phyloP scores from a whole-genome alignment of 2,113 vertebrate genomes.

The Apistogramma diplotaenia region DNA sequence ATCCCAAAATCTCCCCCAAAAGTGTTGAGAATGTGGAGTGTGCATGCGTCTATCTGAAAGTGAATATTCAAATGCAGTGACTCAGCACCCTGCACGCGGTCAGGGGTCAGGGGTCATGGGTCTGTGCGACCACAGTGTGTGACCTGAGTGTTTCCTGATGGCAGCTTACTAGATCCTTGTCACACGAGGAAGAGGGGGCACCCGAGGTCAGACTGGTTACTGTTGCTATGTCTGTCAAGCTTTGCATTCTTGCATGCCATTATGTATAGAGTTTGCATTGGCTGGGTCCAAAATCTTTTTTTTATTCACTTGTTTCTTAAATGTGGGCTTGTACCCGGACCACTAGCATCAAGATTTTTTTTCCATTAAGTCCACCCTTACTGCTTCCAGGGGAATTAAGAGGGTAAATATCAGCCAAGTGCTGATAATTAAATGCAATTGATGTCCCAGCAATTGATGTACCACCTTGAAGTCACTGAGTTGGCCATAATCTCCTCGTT shows the following conservation, averaged over 20 bases:
- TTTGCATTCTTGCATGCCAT: not conserved
- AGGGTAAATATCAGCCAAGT: too few species aligned
- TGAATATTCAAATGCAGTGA: conserved; percentile 10
- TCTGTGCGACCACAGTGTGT: not conserved
- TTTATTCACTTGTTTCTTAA: not conserved
- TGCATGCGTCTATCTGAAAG: not conserved
- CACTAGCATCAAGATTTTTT: too few species aligned
- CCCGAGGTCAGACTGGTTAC: not conserved
- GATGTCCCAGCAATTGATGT: too few species aligned
- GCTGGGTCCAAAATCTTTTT: not conserved
- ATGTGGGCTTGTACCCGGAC: accelerated
- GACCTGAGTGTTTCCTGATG: not conserved
- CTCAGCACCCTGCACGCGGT: conserved; percentile 28
- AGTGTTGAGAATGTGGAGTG: not conserved
- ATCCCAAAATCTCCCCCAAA: conserved; percentile 37
- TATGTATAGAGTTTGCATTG: not conserved
- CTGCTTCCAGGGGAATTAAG: too few species aligned
- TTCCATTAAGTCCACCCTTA: too few species aligned
- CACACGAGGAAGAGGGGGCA: not conserved
- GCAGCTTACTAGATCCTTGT: not conserved
- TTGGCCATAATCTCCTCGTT: too few species aligned
- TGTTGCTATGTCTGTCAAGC: not conserved
- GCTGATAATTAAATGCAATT: too few species aligned
- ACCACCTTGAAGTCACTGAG: too few species aligned
- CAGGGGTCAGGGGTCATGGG: not conserved